Conservation (phyloP, 1,140 invertebrate species). For the Macrobrachium rosenbergii region DNA sequence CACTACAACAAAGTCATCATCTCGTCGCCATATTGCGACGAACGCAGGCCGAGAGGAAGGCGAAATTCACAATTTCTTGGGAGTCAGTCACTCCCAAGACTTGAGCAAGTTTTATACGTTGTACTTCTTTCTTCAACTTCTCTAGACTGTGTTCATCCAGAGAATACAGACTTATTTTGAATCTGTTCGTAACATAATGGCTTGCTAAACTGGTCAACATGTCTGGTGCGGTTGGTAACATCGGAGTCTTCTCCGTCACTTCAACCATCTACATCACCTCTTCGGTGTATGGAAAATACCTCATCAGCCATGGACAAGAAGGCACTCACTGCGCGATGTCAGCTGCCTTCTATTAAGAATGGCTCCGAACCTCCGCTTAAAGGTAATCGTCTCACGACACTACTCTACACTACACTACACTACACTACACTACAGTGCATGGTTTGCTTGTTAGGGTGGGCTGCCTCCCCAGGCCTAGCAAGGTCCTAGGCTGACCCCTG, state of each 20-base stretch:
- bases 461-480: background rate
- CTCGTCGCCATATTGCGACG: constrained; percentile 26
- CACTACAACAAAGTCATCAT: no score
- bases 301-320: constrained; percentile 9
- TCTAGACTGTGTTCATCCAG: constrained; percentile 4
- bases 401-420: no score
- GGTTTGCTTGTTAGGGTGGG: background rate
- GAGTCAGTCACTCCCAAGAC: constrained; percentile 16
- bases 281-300: constrained; percentile 3
- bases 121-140: background rate
- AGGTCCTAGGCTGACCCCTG: no score
- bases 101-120: background rate
- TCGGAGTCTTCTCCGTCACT: constrained; percentile 12
- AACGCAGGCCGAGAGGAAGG: background rate
- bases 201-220: constrained; percentile 15
- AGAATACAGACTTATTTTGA: constrained; percentile 18
- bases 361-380: constrained; percentile 3
- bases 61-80: background rate
- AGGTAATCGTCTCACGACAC: background rate
- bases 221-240: constrained; percentile 6
- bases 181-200: constrained; percentile 1
- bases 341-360: background rate
- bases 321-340: background rate
- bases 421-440: no score
- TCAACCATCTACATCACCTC: background rate